Conservation (phyloP, 2,888 invertebrate genomes). For the Steinernema scapterisci region DNA sequence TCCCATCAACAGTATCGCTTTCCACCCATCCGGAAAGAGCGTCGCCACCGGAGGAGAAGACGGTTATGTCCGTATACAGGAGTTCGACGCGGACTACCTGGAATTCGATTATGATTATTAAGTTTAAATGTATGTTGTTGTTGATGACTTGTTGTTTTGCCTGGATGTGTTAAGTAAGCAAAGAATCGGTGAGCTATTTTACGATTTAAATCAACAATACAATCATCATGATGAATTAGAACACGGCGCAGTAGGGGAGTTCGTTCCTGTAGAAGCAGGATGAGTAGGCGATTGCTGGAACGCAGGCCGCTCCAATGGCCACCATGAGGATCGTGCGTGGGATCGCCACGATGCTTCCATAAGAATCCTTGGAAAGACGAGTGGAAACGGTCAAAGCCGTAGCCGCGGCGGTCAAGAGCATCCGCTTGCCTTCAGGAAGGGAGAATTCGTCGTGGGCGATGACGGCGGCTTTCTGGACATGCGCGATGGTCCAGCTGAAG, state of each 20-base stretch:
- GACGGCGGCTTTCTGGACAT: constrained; percentile 37
- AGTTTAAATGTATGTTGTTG: constrained; percentile 37
- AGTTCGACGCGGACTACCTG: constrained; percentile 89
- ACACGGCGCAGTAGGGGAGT: constrained; percentile 36
- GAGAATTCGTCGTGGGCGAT: constrained; percentile 21
- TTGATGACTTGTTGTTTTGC: constrained; percentile 9
- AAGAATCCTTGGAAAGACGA: background rate
- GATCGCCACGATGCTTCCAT: constrained; percentile 29
- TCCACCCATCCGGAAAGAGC: constrained; percentile 93
- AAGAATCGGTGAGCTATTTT: background rate
- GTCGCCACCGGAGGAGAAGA: constrained; percentile 98
- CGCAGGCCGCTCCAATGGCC: constrained; percentile 23
- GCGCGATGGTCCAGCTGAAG: constrained; percentile 41
- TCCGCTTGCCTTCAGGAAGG: constrained; percentile 44
- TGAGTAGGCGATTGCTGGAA: constrained; percentile 38
- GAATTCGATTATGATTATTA: constrained; percentile 88
- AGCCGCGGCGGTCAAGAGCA: constrained; percentile 44
- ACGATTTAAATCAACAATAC: background rate
- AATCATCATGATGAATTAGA: too few species aligned
- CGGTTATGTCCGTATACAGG: constrained; percentile 93
- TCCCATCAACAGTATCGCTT: constrained; percentile 95
- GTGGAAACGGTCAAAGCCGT: constrained; percentile 39
- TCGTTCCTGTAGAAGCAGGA: constrained; percentile 39
- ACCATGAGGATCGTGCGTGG: constrained; percentile 37
- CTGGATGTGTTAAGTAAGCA: constrained; percentile 18